These are phyloP conservation scores for Meteorus sp. DNA, from an alignment of 1,140 invertebrate species.

Conservation along the genomic window DNA sequence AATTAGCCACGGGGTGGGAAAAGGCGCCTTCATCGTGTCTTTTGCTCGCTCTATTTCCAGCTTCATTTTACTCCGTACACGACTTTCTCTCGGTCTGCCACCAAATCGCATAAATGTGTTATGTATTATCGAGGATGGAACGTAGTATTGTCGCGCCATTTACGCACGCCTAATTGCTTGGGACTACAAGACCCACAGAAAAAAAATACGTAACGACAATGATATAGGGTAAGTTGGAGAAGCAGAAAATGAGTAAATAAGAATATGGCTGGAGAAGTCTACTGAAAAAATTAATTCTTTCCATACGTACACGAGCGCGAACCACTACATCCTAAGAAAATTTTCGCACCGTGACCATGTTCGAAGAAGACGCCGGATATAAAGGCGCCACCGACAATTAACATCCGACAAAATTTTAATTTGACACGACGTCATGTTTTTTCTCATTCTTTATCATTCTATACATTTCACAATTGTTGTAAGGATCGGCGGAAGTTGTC, in stretches of 20 bases:
- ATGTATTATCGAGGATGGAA: slow-evolving; percentile 40
- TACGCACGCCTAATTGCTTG: slow-evolving; percentile 54
- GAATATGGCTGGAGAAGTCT: slow-evolving; percentile 33
- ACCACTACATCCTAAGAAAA: slow-evolving; percentile 23
- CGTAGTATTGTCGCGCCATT: slow-evolving; percentile 48
- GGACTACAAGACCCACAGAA: slow-evolving; percentile 35
- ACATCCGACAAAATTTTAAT: slow-evolving; percentile 49
- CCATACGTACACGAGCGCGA: slow-evolving; percentile 44
- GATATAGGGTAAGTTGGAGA: too few relatives aligned
- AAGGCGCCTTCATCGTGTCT: neutral
- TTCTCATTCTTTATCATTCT: slow-evolving; percentile 26
- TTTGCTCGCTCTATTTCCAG: slow-evolving; percentile 29
- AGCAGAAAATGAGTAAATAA: slow-evolving; percentile 7
- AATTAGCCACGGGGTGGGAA: neutral
- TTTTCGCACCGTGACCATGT: slow-evolving; percentile 37
- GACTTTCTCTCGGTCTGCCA: slow-evolving; percentile 19
- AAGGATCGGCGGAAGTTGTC: neutral
- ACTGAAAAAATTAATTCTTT: slow-evolving; percentile 59
- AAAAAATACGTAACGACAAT: too few relatives aligned
- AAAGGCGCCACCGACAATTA: slow-evolving; percentile 58
- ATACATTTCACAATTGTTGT: neutral
- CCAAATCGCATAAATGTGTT: slow-evolving; percentile 42
- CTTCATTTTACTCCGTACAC: too few relatives aligned
- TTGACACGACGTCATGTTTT: slow-evolving; percentile 48
- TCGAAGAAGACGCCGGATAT: slow-evolving; percentile 58